These are phyloP conservation scores for Gallinago undulata DNA, from an alignment of 2,113 vertebrate genomes.

Conservation along the genomic window DNA sequence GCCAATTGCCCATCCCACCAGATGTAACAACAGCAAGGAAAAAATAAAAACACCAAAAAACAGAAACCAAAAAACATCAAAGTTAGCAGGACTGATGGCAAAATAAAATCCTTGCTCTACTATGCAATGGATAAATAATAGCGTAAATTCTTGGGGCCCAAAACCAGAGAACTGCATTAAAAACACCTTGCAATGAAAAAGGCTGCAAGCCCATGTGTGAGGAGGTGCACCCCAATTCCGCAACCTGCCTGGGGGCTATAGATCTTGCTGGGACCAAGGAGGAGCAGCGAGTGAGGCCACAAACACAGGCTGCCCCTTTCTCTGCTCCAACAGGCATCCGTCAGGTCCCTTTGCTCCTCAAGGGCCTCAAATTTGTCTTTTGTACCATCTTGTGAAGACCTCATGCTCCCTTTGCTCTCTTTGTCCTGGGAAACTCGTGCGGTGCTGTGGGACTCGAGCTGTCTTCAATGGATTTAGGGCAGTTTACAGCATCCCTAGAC, in stretches of 20 bases:
- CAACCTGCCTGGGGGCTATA: neutral
- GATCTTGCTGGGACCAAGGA: neutral
- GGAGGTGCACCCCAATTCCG: neutral
- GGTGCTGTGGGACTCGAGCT: neutral
- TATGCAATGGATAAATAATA: neutral
- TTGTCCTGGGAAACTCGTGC: neutral
- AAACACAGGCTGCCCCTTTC: neutral
- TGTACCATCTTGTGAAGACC: neutral
- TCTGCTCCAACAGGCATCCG: neutral
- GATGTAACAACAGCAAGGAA: neutral
- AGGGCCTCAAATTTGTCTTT: neutral
- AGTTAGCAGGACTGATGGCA: neutral
- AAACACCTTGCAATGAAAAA: neutral
- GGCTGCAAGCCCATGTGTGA: neutral
- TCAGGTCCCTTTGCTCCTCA: neutral
- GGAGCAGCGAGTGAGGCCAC: neutral
- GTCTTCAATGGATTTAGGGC: neutral
- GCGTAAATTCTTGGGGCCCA: neutral
- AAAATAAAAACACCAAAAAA: too few relatives aligned
- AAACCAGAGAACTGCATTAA: neutral
- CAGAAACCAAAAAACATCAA: neutral
- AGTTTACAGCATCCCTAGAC: neutral
- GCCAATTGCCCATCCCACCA: neutral
- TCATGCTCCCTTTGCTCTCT: neutral
- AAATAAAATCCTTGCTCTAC: neutral